phyloP scores from a whole-genome alignment of 2,797 vertebrate genomes.

The Enteromius afrohamiltoni region DNA sequence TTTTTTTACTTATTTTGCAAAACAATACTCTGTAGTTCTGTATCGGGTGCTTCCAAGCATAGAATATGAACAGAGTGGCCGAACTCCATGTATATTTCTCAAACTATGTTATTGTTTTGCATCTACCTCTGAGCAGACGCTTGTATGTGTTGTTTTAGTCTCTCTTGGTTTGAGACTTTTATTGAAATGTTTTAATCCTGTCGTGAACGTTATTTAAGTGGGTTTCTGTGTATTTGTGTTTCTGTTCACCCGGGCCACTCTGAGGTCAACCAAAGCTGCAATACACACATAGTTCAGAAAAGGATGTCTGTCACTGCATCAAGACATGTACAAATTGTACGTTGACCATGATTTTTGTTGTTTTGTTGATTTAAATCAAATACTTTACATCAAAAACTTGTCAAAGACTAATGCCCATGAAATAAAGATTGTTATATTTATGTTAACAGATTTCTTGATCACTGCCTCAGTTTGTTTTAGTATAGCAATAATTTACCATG shows the following conservation, averaged over 20 bases:
- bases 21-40: neutral
- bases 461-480: constrained; percentile 11
- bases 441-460: constrained; percentile 51
- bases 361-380: constrained; percentile 24
- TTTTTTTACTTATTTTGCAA: constrained; percentile 1
- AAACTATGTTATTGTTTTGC: constrained; percentile 30
- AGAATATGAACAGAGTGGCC: neutral
- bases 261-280: constrained; percentile 32
- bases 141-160: neutral
- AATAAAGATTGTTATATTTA: constrained; percentile 70
- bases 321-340: constrained; percentile 9
- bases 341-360: constrained; percentile 10
- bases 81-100: constrained; percentile 6
- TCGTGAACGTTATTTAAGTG: constrained; percentile 32
- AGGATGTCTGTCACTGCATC: neutral
- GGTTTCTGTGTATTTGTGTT: constrained; percentile 24
- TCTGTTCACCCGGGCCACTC: neutral
- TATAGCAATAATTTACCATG: neutral
- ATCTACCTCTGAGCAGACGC: constrained; percentile 45
- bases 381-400: constrained; percentile 5
- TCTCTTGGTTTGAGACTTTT: neutral
- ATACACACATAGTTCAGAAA: constrained; percentile 11
- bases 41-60: constrained; percentile 10
- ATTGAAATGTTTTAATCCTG: constrained; percentile 21
- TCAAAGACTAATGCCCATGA: constrained; percentile 58